These are phyloP conservation scores for Picathartes gymnocephalus DNA, from an alignment of 2,113 vertebrate species.

Conservation along the genomic window DNA sequence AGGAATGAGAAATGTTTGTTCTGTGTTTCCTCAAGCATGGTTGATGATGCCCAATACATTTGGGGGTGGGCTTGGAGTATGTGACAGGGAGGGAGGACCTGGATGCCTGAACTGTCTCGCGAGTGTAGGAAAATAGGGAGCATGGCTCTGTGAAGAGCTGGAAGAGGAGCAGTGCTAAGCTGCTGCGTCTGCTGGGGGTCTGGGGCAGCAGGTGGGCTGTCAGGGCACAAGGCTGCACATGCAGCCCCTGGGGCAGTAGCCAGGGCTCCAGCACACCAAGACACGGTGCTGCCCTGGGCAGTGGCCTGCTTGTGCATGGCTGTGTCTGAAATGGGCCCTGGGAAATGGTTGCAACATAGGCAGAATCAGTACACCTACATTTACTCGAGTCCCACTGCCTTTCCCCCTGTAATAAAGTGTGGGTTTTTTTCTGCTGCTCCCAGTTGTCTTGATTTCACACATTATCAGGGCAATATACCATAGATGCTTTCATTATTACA, in stretches of 20 bases:
- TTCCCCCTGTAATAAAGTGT: background rate
- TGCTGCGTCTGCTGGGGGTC: background rate
- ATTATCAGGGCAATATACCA: slow-evolving; percentile 11
- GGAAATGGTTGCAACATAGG: background rate
- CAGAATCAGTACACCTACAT: background rate
- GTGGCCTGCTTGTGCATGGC: background rate
- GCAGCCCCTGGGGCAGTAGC: background rate
- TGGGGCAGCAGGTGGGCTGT: rapidly evolving
- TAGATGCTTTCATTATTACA: background rate
- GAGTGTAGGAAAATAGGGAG: rapidly evolving
- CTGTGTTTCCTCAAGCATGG: background rate
- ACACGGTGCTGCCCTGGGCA: rapidly evolving
- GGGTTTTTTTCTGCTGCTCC: background rate
- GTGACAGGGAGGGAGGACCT: background rate
- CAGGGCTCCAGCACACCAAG: rapidly evolving
- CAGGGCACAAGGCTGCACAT: background rate
- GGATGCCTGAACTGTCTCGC: background rate
- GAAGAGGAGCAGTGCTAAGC: background rate
- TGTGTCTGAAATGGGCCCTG: background rate
- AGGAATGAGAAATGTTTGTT: background rate
- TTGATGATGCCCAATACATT: background rate
- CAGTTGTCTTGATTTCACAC: background rate
- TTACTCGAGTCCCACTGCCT: background rate
- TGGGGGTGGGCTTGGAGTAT: background rate
- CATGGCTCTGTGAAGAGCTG: background rate